Evolutionary conservation across 2,797 vertebrate genomes (phyloP).

Genomic region (Mallotus villosus): DNA sequence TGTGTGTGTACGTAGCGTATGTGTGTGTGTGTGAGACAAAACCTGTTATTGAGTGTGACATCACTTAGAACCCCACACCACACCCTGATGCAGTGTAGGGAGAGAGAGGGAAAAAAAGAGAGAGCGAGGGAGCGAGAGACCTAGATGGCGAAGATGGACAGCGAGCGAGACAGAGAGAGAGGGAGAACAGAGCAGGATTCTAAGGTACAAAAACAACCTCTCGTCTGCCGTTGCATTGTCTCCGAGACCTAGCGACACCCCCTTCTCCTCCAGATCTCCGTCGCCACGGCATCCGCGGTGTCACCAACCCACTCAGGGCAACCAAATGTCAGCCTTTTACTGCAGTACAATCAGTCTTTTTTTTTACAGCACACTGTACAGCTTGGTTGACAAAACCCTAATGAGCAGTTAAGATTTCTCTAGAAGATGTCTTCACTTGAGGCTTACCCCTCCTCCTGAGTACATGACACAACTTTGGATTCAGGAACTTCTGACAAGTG

Average conservation of each 20-base stretch:
- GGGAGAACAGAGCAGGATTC: not conserved
- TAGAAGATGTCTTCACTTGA: too few species aligned
- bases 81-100: not conserved
- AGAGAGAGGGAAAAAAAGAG: not conserved
- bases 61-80: conserved; percentile 15
- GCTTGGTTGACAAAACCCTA: too few species aligned
- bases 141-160: not conserved
- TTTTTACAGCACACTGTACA: too few species aligned
- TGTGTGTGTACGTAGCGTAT: conserved; percentile 4
- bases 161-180: not conserved
- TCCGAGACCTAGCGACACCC: not conserved
- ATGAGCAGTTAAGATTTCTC: too few species aligned
- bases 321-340: too few species aligned
- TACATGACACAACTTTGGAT: too few species aligned
- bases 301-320: not conserved
- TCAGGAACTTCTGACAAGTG: not conserved
- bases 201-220: not conserved
- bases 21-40: conserved; percentile 4
- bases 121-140: not conserved
- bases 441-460: too few species aligned
- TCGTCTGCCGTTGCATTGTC: conserved; percentile 13
- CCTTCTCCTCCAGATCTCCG: not conserved
- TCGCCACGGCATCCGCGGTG: not conserved
- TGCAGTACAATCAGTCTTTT: too few species aligned
- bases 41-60: not conserved